phyloP scores from a whole-genome alignment of 2,797 vertebrate species.

The Bufotes viridis region DNA sequence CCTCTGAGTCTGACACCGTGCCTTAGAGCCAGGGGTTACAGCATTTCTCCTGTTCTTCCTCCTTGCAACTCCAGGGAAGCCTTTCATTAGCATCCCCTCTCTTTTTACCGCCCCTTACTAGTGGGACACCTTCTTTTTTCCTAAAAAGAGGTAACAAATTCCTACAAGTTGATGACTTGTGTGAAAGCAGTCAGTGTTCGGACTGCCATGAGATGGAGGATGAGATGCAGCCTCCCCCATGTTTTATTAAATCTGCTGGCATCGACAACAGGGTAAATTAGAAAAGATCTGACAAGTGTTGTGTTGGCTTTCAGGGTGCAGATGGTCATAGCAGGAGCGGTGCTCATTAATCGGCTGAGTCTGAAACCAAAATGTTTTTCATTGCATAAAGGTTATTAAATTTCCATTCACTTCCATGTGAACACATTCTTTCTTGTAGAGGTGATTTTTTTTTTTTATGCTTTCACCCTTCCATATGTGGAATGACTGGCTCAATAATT shows the following conservation, averaged over 20 bases:
- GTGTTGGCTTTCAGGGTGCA: constrained; percentile 10
- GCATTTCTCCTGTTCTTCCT: too few relatives aligned
- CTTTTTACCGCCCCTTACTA: too few relatives aligned
- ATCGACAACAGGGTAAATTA: not conserved
- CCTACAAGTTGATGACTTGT: too few relatives aligned
- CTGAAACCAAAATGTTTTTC: constrained; percentile 43
- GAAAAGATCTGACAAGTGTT: not conserved
- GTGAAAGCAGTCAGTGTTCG: too few relatives aligned
- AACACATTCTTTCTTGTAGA: constrained; percentile 28
- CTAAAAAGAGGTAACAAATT: too few relatives aligned
- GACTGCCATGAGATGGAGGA: too few relatives aligned
- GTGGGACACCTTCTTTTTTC: too few relatives aligned
- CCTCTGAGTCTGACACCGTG: too few relatives aligned
- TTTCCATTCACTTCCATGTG: constrained; percentile 45
- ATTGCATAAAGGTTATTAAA: constrained; percentile 50
- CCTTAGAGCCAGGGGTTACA: too few relatives aligned
- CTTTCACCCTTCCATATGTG: constrained; percentile 28
- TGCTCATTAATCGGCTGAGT: constrained; percentile 18
- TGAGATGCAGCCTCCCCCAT: not conserved
- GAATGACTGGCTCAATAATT: not conserved
- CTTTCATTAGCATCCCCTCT: too few relatives aligned
- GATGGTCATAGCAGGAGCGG: constrained; percentile 42
- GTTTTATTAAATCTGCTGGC: not conserved
- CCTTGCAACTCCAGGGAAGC: too few relatives aligned
- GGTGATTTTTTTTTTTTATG: not conserved